Evolutionary conservation across 2,113 vertebrate species (phyloP).

Genomic region (Seriola aureovittata): DNA sequence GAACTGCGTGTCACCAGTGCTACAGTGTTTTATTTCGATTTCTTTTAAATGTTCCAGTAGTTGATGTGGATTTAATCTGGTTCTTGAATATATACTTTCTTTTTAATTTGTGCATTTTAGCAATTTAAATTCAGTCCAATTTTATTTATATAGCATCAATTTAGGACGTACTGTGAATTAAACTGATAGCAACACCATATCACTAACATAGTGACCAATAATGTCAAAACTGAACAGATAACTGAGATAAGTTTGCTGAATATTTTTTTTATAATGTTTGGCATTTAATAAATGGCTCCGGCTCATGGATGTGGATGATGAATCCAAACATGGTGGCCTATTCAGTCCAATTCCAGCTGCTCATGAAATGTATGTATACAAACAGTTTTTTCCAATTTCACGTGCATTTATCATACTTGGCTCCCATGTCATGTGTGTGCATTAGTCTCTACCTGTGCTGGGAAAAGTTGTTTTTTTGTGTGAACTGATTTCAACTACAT

Average conservation of each 20-base stretch:
- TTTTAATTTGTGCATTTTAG: conserved; percentile 8
- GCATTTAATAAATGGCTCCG: conserved; percentile 19
- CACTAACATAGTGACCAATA: background rate
- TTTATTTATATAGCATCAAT: background rate
- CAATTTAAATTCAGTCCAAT: too few species aligned
- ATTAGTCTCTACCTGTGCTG: background rate
- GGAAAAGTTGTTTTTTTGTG: background rate
- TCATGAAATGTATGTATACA: background rate
- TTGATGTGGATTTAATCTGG: background rate
- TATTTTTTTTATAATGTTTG: background rate
- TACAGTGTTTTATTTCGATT: conserved; percentile 8
- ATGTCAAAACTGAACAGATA: conserved; percentile 15
- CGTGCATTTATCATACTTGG: background rate
- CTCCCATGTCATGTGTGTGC: background rate
- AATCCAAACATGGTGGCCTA: background rate
- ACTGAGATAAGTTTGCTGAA: background rate
- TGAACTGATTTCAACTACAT: background rate
- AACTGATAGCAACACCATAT: conserved; percentile 22
- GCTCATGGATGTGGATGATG: conserved; percentile 14
- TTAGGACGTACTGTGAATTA: conserved; percentile 11
- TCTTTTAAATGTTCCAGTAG: background rate
- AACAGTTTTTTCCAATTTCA: background rate
- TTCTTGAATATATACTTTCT: background rate
- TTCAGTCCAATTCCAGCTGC: conserved; percentile 1
- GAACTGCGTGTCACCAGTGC: background rate